Evolutionary conservation across 2,797 vertebrate species (phyloP).

Genomic region (Anguilla megastoma): DNA sequence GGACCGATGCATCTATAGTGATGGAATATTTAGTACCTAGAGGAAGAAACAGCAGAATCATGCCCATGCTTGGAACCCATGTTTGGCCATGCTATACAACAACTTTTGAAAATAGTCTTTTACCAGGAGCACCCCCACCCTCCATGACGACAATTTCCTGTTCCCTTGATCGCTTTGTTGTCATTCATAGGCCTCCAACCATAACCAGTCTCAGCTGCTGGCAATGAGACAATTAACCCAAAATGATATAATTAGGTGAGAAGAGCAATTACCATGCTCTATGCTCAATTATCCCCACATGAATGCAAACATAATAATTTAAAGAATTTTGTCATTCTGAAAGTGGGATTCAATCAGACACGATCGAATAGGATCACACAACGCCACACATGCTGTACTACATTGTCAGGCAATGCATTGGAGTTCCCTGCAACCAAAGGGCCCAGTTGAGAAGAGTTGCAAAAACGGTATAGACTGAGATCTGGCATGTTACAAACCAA

Average conservation of each 20-base stretch:
- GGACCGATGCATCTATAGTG: neutral
- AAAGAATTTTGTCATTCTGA: constrained; percentile 19
- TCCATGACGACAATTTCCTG: neutral
- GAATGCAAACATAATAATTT: constrained; percentile 18
- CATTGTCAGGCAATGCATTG: neutral
- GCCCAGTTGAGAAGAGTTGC: too few species aligned
- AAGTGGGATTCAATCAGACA: constrained; percentile 17
- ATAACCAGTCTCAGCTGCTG: constrained; percentile 30
- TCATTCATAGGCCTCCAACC: neutral
- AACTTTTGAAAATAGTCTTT: neutral
- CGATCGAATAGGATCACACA: neutral
- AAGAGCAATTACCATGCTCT: constrained; percentile 31
- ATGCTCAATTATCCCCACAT: constrained; percentile 29
- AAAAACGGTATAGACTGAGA: neutral
- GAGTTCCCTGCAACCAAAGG: neutral
- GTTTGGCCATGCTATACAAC: neutral
- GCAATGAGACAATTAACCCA: constrained; percentile 31
- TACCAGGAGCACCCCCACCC: neutral
- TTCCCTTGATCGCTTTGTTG: constrained; percentile 16
- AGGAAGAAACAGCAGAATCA: neutral
- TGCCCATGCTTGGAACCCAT: neutral
- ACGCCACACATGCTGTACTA: neutral
- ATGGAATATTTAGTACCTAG: neutral
- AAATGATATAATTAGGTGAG: constrained; percentile 34
- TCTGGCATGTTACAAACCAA: neutral